Conservation (phyloP, 2,888 invertebrate genomes). For the Aelia acuminata region DNA sequence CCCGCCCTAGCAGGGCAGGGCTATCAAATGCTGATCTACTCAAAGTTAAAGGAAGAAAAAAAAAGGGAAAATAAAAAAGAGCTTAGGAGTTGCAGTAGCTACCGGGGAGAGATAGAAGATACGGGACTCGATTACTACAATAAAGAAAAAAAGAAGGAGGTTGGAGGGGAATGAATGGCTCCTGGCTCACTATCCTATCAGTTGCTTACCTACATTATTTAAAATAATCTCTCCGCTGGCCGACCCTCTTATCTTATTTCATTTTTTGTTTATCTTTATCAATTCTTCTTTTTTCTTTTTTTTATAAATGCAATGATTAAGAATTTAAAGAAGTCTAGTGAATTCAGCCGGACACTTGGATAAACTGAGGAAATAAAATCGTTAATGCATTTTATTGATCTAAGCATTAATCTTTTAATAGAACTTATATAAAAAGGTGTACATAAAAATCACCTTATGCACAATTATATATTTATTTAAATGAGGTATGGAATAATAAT, state of each 20-base stretch:
- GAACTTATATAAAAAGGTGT: no score
- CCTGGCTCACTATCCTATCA: neutral
- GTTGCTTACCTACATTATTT: constrained; percentile 38
- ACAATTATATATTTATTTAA: no score
- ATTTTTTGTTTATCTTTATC: neutral
- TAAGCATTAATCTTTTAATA: no score
- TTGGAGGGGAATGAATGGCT: neutral
- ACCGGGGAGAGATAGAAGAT: neutral
- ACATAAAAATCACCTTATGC: no score
- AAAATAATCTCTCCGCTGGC: neutral
- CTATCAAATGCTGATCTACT: constrained; percentile 5
- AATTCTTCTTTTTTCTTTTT: neutral
- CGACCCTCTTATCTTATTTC: neutral
- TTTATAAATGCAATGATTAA: neutral
- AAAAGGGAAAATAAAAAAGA: neutral
- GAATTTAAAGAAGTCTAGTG: neutral
- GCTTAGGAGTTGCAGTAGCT: neutral
- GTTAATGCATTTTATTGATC: no score
- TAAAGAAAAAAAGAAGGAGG: neutral
- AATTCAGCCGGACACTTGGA: no score
- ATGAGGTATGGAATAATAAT: no score
- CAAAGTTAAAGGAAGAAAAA: neutral
- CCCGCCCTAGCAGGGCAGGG: neutral
- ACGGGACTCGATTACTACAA: constrained; percentile 23
- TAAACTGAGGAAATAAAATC: no score